These are phyloP conservation scores for Ochropacha duplaris DNA, from an alignment of 2,888 invertebrate species.

Conservation along the genomic window DNA sequence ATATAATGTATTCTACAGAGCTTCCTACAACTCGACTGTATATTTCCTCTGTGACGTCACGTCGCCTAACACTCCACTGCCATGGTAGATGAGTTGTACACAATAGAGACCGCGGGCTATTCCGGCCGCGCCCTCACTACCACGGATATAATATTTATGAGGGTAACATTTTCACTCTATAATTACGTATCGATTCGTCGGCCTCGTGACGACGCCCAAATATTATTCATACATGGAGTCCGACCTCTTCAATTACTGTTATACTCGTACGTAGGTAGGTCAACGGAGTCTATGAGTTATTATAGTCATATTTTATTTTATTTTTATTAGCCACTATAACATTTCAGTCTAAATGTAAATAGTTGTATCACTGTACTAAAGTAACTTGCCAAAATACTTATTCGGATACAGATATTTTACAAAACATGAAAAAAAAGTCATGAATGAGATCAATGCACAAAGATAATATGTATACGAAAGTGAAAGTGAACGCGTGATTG, in stretches of 20 bases:
- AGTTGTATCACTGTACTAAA: too few species aligned
- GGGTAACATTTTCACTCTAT: slow-evolving; percentile 78
- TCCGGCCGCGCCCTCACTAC: slow-evolving; percentile 72
- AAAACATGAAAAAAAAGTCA: slow-evolving; percentile 27
- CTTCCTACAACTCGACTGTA: slow-evolving; percentile 15
- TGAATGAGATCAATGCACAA: slow-evolving; percentile 61
- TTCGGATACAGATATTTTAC: slow-evolving; percentile 7
- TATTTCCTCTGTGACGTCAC: slow-evolving; percentile 12
- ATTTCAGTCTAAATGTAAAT: too few species aligned
- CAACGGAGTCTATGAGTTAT: slow-evolving; percentile 8
- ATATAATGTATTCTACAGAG: background rate
- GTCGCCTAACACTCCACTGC: slow-evolving; percentile 42
- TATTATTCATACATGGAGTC: slow-evolving; percentile 63
- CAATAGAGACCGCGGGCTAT: slow-evolving; percentile 72
- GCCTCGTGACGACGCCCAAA: slow-evolving; percentile 74
- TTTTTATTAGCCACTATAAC: too few species aligned
- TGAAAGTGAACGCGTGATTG: slow-evolving; percentile 77
- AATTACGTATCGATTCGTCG: slow-evolving; percentile 79
- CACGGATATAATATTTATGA: slow-evolving; percentile 79
- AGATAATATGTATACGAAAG: slow-evolving; percentile 76
- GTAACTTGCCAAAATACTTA: background rate
- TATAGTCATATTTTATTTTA: too few species aligned
- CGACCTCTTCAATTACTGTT: slow-evolving; percentile 70
- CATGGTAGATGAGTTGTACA: slow-evolving; percentile 50
- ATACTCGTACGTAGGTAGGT: slow-evolving; percentile 46